These are phyloP conservation scores for Cephus sareptanus DNA, from an alignment of 2,888 invertebrate species.

Conservation along the genomic window DNA sequence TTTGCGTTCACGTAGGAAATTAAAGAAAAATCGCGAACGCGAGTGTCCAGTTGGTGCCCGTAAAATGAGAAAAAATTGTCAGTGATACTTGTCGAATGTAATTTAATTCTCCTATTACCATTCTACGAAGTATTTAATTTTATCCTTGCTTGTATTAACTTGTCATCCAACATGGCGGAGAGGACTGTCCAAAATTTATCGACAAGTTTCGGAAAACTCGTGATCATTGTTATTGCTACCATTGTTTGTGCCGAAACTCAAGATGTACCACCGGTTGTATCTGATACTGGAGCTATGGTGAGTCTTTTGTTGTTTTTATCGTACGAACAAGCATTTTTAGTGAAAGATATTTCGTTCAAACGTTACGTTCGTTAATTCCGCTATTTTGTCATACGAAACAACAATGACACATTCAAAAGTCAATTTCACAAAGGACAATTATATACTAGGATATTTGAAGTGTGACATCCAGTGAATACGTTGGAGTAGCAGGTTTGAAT, in stretches of 20 bases:
- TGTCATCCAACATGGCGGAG: background rate
- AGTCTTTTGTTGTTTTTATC: constrained; percentile 24
- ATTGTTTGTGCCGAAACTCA: background rate
- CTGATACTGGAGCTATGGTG: constrained; percentile 56
- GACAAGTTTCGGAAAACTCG: background rate
- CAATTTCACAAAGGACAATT: background rate
- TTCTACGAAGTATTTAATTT: background rate
- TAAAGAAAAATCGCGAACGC: constrained; percentile 14
- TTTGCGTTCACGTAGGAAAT: no score
- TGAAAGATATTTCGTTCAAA: background rate
- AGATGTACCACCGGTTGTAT: constrained; percentile 25
- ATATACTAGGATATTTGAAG: background rate
- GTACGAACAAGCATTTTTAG: background rate
- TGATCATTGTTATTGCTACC: background rate
- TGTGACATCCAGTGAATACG: background rate
- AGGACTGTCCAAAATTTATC: background rate
- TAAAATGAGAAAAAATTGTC: background rate
- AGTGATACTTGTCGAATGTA: background rate
- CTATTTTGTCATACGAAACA: no score
- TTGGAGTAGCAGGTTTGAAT: background rate
- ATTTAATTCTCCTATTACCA: background rate
- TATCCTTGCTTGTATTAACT: background rate
- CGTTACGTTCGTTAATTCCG: no score
- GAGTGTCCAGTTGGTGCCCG: constrained; percentile 16
- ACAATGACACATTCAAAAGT: background rate